A percentile compares a stretch with the other conserved stretches of the same genome.
phyloP scores from a whole-genome alignment of 2,113 vertebrate genomes.

The Himantopus leucocephalus region DNA sequence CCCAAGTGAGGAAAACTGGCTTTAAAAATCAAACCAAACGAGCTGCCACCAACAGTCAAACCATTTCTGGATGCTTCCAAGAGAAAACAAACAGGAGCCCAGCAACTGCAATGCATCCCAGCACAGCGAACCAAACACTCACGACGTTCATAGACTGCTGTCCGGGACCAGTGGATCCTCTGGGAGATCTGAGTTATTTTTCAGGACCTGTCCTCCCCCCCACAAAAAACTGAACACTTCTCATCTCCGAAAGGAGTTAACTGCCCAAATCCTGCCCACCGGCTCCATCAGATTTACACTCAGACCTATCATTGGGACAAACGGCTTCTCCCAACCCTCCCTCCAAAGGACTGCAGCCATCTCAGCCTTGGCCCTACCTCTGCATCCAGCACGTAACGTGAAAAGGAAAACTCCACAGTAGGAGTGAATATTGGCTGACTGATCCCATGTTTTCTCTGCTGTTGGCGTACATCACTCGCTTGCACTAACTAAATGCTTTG shows the following conservation, averaged over 20 bases:
- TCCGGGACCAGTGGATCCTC: neutral
- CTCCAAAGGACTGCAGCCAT: neutral
- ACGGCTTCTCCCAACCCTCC: neutral
- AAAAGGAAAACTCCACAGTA: neutral
- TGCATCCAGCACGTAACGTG: fast-evolving
- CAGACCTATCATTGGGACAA: neutral
- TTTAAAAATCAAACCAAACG: neutral
- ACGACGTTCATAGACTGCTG: fast-evolving
- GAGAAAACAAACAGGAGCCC: neutral
- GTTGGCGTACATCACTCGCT: neutral
- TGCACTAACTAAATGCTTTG: neutral
- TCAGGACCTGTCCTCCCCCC: neutral
- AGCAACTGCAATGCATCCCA: neutral
- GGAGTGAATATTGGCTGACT: neutral
- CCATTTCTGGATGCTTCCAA: neutral
- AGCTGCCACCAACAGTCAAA: neutral
- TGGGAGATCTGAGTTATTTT: neutral
- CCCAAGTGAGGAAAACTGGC: neutral
- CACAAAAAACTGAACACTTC: neutral
- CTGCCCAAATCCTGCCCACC: fast-evolving
- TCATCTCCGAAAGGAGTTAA: neutral
- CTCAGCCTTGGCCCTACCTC: neutral
- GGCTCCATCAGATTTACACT: neutral
- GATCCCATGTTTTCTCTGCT: neutral
- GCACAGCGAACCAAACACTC: fast-evolving